Percentiles rank a stretch among this genome's conserved stretches.
These are phyloP conservation scores for Tetranychus urticae DNA, from an alignment of 1,140 invertebrate species.

Conservation along the genomic window DNA sequence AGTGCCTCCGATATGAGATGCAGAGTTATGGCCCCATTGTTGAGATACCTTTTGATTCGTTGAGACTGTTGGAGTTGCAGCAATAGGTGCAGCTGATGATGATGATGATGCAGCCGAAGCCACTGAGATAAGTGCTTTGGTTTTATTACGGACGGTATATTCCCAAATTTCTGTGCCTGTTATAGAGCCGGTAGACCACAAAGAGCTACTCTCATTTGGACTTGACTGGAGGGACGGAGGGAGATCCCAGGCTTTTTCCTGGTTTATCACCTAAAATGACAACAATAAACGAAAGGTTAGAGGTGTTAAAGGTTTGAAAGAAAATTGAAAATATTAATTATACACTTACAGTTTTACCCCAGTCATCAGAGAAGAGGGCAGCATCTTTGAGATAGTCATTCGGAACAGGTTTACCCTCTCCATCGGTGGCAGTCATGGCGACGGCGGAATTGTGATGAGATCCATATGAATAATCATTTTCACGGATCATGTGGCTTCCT, in stretches of 20 bases:
- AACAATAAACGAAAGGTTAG: slow-evolving; percentile 35
- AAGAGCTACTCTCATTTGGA: slow-evolving; percentile 25
- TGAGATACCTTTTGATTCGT: neutral
- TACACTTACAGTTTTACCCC: slow-evolving; percentile 44
- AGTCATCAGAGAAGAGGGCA: neutral
- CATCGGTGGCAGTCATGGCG: too few relatives aligned
- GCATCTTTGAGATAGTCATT: too few relatives aligned
- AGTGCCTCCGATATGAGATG: slow-evolving; percentile 68
- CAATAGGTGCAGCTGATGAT: neutral
- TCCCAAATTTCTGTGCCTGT: slow-evolving; percentile 76
- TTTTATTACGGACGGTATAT: slow-evolving; percentile 50
- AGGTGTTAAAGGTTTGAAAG: slow-evolving; percentile 15
- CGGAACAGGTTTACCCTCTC: too few relatives aligned
- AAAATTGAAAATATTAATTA: slow-evolving; percentile 42
- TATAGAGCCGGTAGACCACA: slow-evolving; percentile 11
- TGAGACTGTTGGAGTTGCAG: neutral
- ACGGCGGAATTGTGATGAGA: too few relatives aligned
- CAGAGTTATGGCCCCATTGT: slow-evolving; percentile 64
- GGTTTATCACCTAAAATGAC: slow-evolving; percentile 65
- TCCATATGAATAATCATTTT: too few relatives aligned
- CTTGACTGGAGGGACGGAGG: slow-evolving; percentile 57
- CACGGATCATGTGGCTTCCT: too few relatives aligned
- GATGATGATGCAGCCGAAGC: neutral
- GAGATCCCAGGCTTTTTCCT: slow-evolving; percentile 76
- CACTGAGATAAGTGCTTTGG: slow-evolving; percentile 4